Percentiles rank a stretch among this genome's conserved stretches.
phyloP scores from a whole-genome alignment of 1,140 invertebrate species.

The Nixonia krombeini region DNA sequence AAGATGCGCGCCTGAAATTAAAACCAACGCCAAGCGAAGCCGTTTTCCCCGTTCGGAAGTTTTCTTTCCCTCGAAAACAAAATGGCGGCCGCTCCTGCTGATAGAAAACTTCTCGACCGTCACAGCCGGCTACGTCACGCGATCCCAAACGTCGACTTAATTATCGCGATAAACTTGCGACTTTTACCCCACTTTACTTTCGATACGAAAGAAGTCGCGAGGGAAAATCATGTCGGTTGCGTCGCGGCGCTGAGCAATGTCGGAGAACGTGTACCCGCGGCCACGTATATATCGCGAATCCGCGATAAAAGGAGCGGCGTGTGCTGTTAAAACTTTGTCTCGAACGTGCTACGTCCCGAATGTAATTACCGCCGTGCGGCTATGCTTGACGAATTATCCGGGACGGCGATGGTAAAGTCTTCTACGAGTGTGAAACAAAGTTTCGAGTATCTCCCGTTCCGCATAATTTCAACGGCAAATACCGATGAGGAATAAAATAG shows the following conservation, averaged over 20 bases:
- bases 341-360: not conserved
- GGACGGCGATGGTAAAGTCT: too few relatives aligned
- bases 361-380: not conserved
- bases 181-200: not conserved
- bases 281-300: not conserved
- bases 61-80: not conserved
- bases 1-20: conserved; percentile 39
- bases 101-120: too few relatives aligned
- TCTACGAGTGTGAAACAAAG: too few relatives aligned
- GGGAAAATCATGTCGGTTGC: not conserved
- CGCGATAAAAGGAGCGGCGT: not conserved
- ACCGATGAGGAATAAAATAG: too few relatives aligned
- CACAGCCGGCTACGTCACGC: too few relatives aligned
- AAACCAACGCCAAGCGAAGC: conserved; percentile 28
- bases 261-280: not conserved
- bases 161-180: not conserved
- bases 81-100: too few relatives aligned
- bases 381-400: not conserved
- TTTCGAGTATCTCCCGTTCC: too few relatives aligned
- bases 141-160: not conserved
- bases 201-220: not conserved
- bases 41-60: not conserved
- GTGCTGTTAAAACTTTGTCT: not conserved
- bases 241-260: too few relatives aligned
- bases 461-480: too few relatives aligned